Conservation (phyloP, 2,113 vertebrate species). For the Numenius arquata region DNA sequence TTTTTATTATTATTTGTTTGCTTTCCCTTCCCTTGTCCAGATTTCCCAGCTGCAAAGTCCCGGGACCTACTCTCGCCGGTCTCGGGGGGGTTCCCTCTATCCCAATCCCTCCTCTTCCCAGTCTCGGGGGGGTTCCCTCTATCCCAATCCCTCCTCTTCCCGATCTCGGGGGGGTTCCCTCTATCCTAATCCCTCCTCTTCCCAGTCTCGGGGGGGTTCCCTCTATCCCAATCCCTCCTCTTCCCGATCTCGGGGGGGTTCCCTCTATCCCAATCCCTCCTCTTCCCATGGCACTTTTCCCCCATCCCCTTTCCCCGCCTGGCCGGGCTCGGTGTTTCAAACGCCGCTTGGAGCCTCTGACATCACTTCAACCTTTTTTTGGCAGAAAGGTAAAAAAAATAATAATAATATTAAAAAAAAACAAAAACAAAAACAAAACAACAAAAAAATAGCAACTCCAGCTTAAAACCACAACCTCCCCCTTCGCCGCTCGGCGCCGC, state of each 20-base stretch:
- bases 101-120: background rate
- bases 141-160: too few species aligned
- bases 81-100: background rate
- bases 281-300: slow-evolving; percentile 5
- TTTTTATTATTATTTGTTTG: background rate
- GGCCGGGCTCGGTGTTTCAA: slow-evolving; percentile 36
- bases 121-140: too few species aligned
- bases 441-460: background rate
- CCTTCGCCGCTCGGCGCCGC: background rate
- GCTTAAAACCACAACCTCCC: slow-evolving; percentile 13
- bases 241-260: background rate
- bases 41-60: background rate
- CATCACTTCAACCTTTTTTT: slow-evolving; percentile 4
- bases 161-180: too few species aligned
- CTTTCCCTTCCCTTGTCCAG: background rate
- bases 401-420: background rate
- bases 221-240: too few species aligned
- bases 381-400: background rate
- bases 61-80: background rate
- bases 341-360: slow-evolving; percentile 20
- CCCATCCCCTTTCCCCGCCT: background rate
- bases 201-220: too few species aligned
- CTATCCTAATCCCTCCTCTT: too few species aligned
- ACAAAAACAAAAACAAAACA: background rate
- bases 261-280: background rate